Evolutionary conservation across 92 coral and sea anemone species (phyloP), one percentile per base, ranked within the genome.

Genomic region (Siderastrea radians): DNA sequence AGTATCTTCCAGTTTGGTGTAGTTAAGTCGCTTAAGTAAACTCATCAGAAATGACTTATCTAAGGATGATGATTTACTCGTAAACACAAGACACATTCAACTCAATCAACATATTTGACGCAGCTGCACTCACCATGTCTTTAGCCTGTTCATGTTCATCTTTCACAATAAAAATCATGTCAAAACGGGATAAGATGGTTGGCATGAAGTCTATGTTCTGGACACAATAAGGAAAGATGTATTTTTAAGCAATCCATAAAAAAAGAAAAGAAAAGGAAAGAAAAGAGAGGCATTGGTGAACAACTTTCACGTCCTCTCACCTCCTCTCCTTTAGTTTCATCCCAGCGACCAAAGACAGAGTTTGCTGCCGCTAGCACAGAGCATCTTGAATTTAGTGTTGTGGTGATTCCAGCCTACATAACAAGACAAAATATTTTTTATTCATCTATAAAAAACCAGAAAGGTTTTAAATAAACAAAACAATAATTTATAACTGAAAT

Each of bases 201-300:
- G 99, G 99, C 99, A 97, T 97, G 82, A 97, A 97, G 93, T 97
- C 98, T 77, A 97, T 97, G 73, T 97, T 97, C 99, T 97, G 80
- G 72, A 79, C 91, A 45, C 14, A 62, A 68, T 50, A 43, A 67
- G 51, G 15, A 73, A 50, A 52, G 65, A 65, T 7, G 4, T 9
- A 49, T 12, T 45, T 47, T 5, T 46, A 16, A 38, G 15, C 13
- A 13, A 14, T 16, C 4, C 5, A 16, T 43, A 72, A 46, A 72
- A 71, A 38, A 2, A 57, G 74, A 26, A 0, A 12, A 19, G 44
- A 6, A 5, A 16, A 47, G 55, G 11, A 17, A 61, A 7, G 7
- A 4, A n/a, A 6, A 19, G 6, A 44, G 74, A 11, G 13, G 52
- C 6, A 45, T 8, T 11, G 6, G n/a, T 8, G n/a, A 49, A 49